Conservation (phyloP, 1,140 invertebrate genomes). For the Philotrypesis tridentata region DNA sequence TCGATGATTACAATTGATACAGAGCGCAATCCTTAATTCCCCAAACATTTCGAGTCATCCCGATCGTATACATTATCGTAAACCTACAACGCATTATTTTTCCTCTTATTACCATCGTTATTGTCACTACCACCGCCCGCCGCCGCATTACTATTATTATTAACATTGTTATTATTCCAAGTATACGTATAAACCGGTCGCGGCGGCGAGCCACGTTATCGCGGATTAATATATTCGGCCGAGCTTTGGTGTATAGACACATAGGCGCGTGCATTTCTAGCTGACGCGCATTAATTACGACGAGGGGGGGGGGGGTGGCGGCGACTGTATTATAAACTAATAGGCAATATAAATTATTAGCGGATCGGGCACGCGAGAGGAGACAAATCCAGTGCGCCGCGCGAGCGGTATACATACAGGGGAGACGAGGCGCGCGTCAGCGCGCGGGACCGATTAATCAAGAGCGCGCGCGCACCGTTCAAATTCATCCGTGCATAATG, state of each 20-base stretch:
- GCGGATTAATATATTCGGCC: not conserved
- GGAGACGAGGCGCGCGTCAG: not conserved
- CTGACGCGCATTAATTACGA: not conserved
- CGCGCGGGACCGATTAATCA: not conserved
- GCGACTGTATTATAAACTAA: not conserved
- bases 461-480: not conserved
- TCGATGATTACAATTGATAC: too few species aligned
- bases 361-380: too few species aligned
- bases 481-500: slow-evolving; percentile 17
- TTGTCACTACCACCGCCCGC: too few species aligned
- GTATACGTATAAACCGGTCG: too few species aligned
- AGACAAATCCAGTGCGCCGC: not conserved
- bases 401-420: not conserved
- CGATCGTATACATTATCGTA: too few species aligned
- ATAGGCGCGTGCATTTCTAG: not conserved
- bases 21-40: too few species aligned
- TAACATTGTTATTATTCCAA: too few species aligned
- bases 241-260: not conserved
- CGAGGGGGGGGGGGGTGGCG: too few species aligned
- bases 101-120: too few species aligned
- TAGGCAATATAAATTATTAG: not conserved
- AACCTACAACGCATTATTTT: too few species aligned
- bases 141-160: too few species aligned
- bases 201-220: too few species aligned
- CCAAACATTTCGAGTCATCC: not conserved